Evolutionary conservation across 2,797 vertebrate species (phyloP).

Genomic region (Girardinus metallicus): DNA sequence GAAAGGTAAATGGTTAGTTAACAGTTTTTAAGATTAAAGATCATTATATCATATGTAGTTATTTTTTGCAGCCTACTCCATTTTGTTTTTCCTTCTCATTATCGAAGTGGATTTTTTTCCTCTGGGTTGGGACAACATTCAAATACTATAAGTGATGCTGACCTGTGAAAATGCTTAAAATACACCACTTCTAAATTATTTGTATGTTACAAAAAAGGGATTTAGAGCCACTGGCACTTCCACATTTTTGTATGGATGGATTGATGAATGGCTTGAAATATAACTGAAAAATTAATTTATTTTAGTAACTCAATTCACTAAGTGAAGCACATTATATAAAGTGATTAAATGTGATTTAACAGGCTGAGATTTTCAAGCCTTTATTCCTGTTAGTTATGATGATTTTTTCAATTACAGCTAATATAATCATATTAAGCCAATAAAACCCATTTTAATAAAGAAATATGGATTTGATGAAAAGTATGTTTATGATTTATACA

Average conservation of each 20-base stretch:
- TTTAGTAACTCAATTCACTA: not conserved
- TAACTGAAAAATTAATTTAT: not conserved
- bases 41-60: not conserved
- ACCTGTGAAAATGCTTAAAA: not conserved
- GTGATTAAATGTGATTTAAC: not conserved
- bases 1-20: not conserved
- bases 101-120: not conserved
- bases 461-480: not conserved
- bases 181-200: not conserved
- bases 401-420: not conserved
- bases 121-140: not conserved
- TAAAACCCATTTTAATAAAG: not conserved
- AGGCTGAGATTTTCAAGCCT: not conserved
- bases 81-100: not conserved
- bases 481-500: not conserved
- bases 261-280: not conserved
- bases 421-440: not conserved
- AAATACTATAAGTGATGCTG: not conserved
- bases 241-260: not conserved
- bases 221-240: not conserved
- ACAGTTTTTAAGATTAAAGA: not conserved
- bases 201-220: not conserved
- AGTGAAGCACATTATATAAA: not conserved
- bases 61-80: not conserved
- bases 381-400: not conserved